Evolutionary conservation across 2,888 invertebrate species (phyloP).

Genomic region (Digitonthophagus gazella): DNA sequence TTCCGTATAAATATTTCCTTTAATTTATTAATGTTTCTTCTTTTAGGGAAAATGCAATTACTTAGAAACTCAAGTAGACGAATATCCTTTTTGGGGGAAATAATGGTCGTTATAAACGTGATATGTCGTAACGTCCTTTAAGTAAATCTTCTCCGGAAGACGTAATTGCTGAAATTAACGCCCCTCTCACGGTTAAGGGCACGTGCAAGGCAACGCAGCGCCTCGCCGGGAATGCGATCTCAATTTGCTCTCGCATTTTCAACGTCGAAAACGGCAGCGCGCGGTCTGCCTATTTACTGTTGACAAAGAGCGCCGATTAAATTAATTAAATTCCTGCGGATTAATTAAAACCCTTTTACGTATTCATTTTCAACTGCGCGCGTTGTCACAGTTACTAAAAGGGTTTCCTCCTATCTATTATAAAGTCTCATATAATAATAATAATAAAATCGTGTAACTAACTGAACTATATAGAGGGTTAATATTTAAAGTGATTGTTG

Average conservation of each 20-base stretch:
- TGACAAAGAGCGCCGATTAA: slow-evolving; percentile 9
- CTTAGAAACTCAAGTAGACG: too few species aligned
- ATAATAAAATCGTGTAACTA: too few species aligned
- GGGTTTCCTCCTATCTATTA: too few species aligned
- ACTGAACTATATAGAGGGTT: too few species aligned
- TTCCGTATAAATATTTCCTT: too few species aligned
- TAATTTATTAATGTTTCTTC: too few species aligned
- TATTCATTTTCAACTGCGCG: background rate
- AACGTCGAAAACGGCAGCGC: background rate
- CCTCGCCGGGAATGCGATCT: background rate
- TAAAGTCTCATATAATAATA: too few species aligned
- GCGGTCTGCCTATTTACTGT: slow-evolving; percentile 3
- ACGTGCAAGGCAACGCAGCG: slow-evolving; percentile 1
- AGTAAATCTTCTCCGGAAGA: background rate
- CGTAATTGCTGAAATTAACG: background rate
- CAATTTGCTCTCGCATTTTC: slow-evolving; percentile 6
- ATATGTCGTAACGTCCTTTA: background rate
- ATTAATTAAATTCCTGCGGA: slow-evolving; percentile 9
- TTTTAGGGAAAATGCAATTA: too few species aligned
- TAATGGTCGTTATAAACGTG: background rate
- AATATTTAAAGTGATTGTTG: too few species aligned
- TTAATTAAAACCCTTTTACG: slow-evolving; percentile 1
- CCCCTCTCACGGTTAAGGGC: background rate
- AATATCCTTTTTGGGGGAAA: too few species aligned
- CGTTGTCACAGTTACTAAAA: background rate